These are phyloP conservation scores for Thera britannica DNA, from an alignment of 2,888 invertebrate genomes.

Conservation along the genomic window DNA sequence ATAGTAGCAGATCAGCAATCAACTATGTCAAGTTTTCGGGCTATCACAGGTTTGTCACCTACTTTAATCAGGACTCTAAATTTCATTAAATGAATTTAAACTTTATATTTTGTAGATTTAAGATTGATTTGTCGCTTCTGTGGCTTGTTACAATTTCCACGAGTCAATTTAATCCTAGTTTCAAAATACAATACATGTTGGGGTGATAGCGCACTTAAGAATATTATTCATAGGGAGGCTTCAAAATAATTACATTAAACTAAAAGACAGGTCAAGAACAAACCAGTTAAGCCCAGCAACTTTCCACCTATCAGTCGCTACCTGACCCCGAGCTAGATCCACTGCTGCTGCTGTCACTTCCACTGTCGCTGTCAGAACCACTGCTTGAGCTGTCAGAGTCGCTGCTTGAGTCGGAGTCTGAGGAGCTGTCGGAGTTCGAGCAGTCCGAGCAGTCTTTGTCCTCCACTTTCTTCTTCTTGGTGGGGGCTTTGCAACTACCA, in stretches of 20 bases:
- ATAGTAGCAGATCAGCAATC: background rate
- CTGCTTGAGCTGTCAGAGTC: constrained; percentile 61
- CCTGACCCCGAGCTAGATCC: constrained; percentile 58
- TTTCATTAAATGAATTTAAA: background rate
- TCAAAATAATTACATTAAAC: background rate
- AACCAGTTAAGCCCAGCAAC: constrained; percentile 10
- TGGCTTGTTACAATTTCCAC: background rate
- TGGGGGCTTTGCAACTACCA: constrained; percentile 69
- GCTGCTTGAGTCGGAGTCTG: constrained; percentile 63
- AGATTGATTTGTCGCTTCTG: background rate
- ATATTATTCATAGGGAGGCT: background rate
- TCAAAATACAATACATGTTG: background rate
- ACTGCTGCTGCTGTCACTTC: constrained; percentile 59
- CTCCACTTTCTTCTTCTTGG: constrained; percentile 67
- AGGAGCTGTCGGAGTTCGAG: constrained; percentile 65
- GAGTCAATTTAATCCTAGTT: background rate
- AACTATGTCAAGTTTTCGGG: background rate
- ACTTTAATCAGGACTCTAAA: background rate
- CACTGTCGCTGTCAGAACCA: constrained; percentile 56
- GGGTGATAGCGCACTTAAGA: background rate
- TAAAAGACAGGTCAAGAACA: background rate
- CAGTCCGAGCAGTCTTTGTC: constrained; percentile 60
- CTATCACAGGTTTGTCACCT: constrained; percentile 1
- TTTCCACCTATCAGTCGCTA: constrained; percentile 44
- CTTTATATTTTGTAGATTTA: background rate